Base-by-base conservation (phyloP, 2,888 invertebrate genomes). In the Cepaea hortensis region DNA sequence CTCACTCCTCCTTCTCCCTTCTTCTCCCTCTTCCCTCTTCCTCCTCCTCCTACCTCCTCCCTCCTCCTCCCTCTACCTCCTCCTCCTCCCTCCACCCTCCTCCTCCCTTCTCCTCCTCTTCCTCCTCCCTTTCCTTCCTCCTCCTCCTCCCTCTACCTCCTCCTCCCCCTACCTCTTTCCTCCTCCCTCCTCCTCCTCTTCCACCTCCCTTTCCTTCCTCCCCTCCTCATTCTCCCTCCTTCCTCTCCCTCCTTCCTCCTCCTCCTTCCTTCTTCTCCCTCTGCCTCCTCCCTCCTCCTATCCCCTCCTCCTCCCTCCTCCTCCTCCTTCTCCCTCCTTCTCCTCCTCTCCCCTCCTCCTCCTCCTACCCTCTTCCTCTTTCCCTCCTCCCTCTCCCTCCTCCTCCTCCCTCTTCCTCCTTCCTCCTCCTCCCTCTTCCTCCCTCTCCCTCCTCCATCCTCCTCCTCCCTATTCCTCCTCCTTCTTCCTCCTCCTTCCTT, bases 121-220 rank as follows among this genome's bases (percentile, higher is more conserved):
- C 23, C 61, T 62, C 62, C 65, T 65, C 20, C 20, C 4, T 9
- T 65, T 23, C 65, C 23, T 81, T 18, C n/a, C 70, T 70, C 20
- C n/a, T 7, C 6, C 15, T 73, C 72, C 83, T n/a, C 83, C 35
- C 35, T 1, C 35, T 35, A 35, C 35, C 35, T 35, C 35, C 7
- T 73, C 72, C 83, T n/a, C 83, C 35, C 35, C 35, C 35, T 35
- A 35, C 35, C 35, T 35, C 35, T 35, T 35, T 35, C 35, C 35
- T 35, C 72, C 73, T n/a, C 83, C 72, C 50, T 73, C n/a, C 50
- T 73, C n/a, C 83, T 83, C 83, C n/a, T 73, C 50, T 73, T 55
- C 73, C 50, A 72, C n/a, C 73, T 83, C 73, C 18, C 68, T 65
- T 46, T n/a, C 48, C 35, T 35, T 35, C 35, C 35, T 35, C 35